phyloP scores from a whole-genome alignment of 1,140 invertebrate species.

The Drosophila ironensis region DNA sequence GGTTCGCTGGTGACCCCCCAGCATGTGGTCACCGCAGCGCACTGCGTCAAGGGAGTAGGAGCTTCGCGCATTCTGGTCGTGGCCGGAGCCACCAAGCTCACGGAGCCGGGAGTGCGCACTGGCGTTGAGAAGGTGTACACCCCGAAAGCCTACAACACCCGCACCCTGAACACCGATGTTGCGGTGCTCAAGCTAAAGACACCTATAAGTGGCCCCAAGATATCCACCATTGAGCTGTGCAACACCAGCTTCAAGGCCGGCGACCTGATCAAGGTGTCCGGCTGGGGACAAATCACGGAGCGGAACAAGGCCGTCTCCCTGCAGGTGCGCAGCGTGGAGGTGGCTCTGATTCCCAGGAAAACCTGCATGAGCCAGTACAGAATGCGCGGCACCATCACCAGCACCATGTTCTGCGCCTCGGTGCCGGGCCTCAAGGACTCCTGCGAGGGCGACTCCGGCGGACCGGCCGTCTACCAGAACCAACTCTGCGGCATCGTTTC shows the following conservation, averaged over 20 bases:
- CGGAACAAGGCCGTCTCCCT: slow-evolving; percentile 32
- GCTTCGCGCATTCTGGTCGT: slow-evolving; percentile 49
- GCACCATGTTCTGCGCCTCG: slow-evolving; percentile 70
- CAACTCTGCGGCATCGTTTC: slow-evolving; percentile 84
- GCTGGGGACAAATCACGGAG: slow-evolving; percentile 56
- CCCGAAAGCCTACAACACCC: slow-evolving; percentile 55
- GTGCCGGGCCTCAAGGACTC: slow-evolving; percentile 59
- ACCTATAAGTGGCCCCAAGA: slow-evolving; percentile 51
- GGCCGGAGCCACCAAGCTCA: slow-evolving; percentile 47
- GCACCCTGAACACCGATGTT: slow-evolving; percentile 60
- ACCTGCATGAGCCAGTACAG: slow-evolving; percentile 55
- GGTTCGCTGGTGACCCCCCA: slow-evolving; percentile 49
- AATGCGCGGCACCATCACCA: slow-evolving; percentile 47
- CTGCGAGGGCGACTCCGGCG: slow-evolving; percentile 84
- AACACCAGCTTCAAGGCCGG: slow-evolving; percentile 47
- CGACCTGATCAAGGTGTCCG: slow-evolving; percentile 64
- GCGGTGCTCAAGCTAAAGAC: slow-evolving; percentile 61
- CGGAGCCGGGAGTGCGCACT: slow-evolving; percentile 39
- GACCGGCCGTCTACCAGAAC: slow-evolving; percentile 84
- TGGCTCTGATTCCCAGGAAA: slow-evolving; percentile 48
- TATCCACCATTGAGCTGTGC: slow-evolving; percentile 58
- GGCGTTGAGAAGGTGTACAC: slow-evolving; percentile 54
- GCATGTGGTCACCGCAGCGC: slow-evolving; percentile 67
- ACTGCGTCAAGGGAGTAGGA: slow-evolving; percentile 63
- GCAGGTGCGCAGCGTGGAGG: slow-evolving; percentile 65